Evolutionary conservation across 1,140 invertebrate genomes (phyloP).

Genomic region (Orussus abietinus): DNA sequence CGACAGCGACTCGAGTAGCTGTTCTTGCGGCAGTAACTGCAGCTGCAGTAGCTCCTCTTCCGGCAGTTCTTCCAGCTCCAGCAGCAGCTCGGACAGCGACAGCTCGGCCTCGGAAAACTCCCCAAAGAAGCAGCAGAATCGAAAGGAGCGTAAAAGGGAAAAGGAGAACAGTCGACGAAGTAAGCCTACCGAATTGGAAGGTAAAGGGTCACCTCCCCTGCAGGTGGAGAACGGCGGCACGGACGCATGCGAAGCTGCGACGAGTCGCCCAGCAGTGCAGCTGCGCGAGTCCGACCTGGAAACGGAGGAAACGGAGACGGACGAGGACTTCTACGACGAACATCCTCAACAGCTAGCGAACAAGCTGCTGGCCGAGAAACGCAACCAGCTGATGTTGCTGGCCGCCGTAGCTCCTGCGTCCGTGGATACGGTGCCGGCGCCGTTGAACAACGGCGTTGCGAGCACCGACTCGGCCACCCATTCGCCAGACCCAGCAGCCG

Average conservation of each 20-base stretch:
- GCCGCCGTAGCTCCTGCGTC: constrained; percentile 51
- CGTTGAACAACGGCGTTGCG: constrained; percentile 59
- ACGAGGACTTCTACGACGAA: constrained; percentile 83
- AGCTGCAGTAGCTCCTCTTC: constrained; percentile 68
- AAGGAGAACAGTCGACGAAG: constrained; percentile 42
- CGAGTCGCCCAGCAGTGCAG: constrained; percentile 14
- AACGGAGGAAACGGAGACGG: constrained; percentile 76
- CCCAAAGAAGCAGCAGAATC: constrained; percentile 43
- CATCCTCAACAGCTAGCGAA: constrained; percentile 69
- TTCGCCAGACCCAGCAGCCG: constrained; percentile 12
- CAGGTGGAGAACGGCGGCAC: constrained; percentile 13
- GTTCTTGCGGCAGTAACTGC: constrained; percentile 75
- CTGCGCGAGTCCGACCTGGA: constrained; percentile 77
- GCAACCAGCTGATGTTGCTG: constrained; percentile 62
- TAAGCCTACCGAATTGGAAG: constrained; percentile 40
- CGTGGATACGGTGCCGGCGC: constrained; percentile 25
- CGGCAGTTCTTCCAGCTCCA: constrained; percentile 59
- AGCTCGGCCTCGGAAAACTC: constrained; percentile 57
- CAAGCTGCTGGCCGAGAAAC: constrained; percentile 68
- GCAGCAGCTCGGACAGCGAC: constrained; percentile 68
- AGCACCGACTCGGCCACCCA: constrained; percentile 26
- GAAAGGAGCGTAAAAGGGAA: constrained; percentile 42
- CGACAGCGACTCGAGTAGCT: constrained; percentile 70
- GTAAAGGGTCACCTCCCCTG: constrained; percentile 1
- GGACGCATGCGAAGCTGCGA: constrained; percentile 8